Base-by-base conservation (phyloP, 2,888 invertebrate genomes). In the Leuctra nigra region DNA sequence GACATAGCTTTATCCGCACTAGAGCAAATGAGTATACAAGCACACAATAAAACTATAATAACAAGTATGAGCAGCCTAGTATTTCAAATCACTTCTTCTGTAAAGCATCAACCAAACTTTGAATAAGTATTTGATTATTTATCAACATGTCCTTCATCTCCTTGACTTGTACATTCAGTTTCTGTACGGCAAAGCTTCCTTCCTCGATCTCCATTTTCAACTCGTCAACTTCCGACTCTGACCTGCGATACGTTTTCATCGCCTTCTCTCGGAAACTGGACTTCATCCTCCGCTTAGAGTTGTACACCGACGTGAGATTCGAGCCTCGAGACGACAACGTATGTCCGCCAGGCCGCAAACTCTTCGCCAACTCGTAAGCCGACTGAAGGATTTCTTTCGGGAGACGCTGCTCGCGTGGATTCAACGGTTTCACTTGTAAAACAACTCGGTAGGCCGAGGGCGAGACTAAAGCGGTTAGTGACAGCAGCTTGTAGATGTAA, bases 401-500 rank as follows among this genome's bases (percentile, higher is more conserved):
- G 41, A 91, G 72, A 44, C 90, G 78, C 67, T 86, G 88, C 67
- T 91, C 90, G 61, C 88, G 81, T 0, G 89, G 90, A 73, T 90
- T 90, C 54, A 90, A 72, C 0, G 90, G 91, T 68, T 89, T 87
- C 0, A 91, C 90, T 63, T 87, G 88, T 33, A 90, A 69, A 1
- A 90, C 90, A 1, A 88, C 89, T 62, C 89, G 75, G 65, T 90
- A 86, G 0, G 89, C 89, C 64, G 87, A 86, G 0, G 90, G 90
- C 0, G 90, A 84, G 0, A 90, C 86, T 48, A 89, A 70, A 0
- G 89, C 87, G 0, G 89, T 87, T 67, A 87, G 86, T 66, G 87
- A 85, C 9, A 91, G 69, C 39, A 88, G 73, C 72, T 86, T 87
- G 57, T 86, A 72, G 11, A 90, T 66, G 71, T 85, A 86, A 65